A percentile compares a stretch with the other conserved stretches of the same genome.
phyloP scores from a whole-genome alignment of 2,797 vertebrate genomes.

The Gorsachius magnificus region DNA sequence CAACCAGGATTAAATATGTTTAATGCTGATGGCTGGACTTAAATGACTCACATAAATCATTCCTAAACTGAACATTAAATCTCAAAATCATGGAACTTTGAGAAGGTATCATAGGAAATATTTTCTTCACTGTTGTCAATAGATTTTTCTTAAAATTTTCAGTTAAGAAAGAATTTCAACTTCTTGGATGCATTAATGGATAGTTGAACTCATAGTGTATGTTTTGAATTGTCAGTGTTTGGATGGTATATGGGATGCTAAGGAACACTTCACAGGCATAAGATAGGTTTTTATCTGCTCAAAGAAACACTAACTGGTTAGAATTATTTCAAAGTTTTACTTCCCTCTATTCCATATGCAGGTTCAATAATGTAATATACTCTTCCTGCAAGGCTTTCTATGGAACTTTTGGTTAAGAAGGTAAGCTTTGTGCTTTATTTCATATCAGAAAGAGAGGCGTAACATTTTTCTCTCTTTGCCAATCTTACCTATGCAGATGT shows the following conservation, averaged over 20 bases:
- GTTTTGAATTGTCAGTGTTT: neutral
- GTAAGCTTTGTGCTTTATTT: neutral
- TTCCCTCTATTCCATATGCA: neutral
- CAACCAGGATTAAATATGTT: neutral
- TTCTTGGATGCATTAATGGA: neutral
- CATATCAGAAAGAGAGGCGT: neutral
- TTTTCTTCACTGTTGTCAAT: neutral
- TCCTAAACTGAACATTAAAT: neutral
- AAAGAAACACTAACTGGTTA: neutral
- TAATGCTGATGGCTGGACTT: neutral
- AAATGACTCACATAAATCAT: neutral
- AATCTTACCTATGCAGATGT: neutral
- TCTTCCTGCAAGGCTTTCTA: neutral
- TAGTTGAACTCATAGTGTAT: neutral
- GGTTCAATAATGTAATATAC: neutral
- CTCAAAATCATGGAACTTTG: neutral
- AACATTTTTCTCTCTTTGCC: neutral
- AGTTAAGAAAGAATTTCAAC: neutral
- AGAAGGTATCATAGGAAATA: neutral
- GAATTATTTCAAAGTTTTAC: neutral
- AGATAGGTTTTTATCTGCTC: neutral
- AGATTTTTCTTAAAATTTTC: neutral
- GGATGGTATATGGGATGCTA: neutral
- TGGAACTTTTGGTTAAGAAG: neutral
- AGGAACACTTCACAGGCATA: neutral